Conservation (phyloP, 2,888 invertebrate species). For the Apantesis nais region DNA sequence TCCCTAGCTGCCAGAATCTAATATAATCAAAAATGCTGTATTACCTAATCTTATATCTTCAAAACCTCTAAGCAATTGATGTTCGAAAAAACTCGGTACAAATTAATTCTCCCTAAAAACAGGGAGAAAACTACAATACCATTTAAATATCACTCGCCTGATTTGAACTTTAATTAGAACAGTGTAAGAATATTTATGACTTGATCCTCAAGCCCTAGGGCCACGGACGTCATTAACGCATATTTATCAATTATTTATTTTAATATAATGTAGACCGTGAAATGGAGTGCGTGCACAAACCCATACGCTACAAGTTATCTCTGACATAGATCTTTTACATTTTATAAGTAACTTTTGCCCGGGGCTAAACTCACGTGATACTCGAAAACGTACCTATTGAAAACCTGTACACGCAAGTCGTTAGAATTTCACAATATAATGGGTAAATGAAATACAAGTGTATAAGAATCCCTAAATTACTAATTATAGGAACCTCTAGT, state of each 20-base stretch:
- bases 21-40: too few relatives aligned
- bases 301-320: not conserved
- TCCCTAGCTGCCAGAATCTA: too few relatives aligned
- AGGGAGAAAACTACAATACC: not conserved
- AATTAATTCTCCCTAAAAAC: not conserved
- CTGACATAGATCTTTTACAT: not conserved
- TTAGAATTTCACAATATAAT: not conserved
- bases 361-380: not conserved
- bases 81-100: not conserved
- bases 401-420: not conserved
- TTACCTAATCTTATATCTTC: not conserved
- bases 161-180: not conserved
- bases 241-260: constrained; percentile 3
- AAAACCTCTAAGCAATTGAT: not conserved
- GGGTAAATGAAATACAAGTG: too few relatives aligned
- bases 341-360: not conserved
- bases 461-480: too few relatives aligned
- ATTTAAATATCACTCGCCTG: not conserved
- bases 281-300: constrained; percentile 3
- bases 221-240: not conserved
- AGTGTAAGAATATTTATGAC: not conserved
- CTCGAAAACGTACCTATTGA: not conserved
- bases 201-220: not conserved
- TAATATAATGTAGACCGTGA: constrained; percentile 3
- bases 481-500: too few relatives aligned